phyloP scores from a whole-genome alignment of 2,888 invertebrate genomes.

The Auanema sp. region DNA sequence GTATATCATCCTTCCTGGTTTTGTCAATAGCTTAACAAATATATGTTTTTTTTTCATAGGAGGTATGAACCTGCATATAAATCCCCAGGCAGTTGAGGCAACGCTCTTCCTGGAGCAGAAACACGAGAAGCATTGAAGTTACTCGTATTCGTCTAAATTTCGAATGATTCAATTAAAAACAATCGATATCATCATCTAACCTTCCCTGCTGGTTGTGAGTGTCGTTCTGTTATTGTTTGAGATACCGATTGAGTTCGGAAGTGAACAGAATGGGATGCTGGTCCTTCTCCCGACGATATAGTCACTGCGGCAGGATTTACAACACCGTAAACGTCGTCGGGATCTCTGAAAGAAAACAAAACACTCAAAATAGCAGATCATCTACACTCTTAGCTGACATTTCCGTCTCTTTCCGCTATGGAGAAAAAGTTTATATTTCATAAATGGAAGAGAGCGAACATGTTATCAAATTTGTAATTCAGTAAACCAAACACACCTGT shows the following conservation, averaged over 20 bases:
- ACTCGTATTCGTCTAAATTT: background rate
- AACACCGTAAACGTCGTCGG: conserved; percentile 19
- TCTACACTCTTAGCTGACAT: too few species aligned
- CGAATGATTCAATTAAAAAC: background rate
- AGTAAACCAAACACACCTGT: conserved; percentile 13
- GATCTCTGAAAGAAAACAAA: conserved; percentile 11
- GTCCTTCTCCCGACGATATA: conserved; percentile 2
- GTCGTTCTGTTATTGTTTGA: conserved; percentile 24
- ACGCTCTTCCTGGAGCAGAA: conserved; percentile 33
- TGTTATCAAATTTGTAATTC: background rate
- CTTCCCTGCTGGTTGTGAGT: conserved; percentile 29
- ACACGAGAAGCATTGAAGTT: conserved; percentile 2
- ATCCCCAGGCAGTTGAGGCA: conserved; percentile 38
- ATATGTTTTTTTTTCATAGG: background rate
- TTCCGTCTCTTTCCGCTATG: too few species aligned
- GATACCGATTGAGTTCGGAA: conserved; percentile 20
- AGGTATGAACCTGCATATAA: background rate
- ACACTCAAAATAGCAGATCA: background rate
- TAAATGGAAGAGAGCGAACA: too few species aligned
- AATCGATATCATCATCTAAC: conserved; percentile 9
- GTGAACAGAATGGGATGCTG: conserved; percentile 10
- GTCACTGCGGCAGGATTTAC: conserved; percentile 19
- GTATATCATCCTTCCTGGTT: conserved; percentile 30
- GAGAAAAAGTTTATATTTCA: too few species aligned
- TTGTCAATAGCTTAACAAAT: conserved; percentile 37